These are phyloP conservation scores for Cyanoramphus novaezelandiae DNA, from an alignment of 2,113 vertebrate genomes.

Conservation along the genomic window DNA sequence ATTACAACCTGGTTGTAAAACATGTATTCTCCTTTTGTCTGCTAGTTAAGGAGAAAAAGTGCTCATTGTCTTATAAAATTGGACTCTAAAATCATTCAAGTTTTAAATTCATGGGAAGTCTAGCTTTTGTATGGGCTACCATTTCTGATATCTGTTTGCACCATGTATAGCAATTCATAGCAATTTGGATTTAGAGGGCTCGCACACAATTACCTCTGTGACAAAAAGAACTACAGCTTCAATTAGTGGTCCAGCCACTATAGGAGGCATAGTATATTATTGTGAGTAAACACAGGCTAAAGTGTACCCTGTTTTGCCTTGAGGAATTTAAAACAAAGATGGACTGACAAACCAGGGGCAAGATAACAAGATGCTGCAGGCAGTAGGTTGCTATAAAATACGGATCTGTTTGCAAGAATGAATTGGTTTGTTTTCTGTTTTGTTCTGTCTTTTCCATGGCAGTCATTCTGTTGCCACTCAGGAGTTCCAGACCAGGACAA, in stretches of 20 bases:
- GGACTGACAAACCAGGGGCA: neutral
- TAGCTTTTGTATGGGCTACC: neutral
- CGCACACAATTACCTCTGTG: neutral
- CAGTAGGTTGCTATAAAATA: neutral
- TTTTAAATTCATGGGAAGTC: neutral
- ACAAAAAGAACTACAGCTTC: neutral
- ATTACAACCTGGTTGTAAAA: neutral
- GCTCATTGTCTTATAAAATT: neutral
- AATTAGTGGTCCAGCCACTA: neutral
- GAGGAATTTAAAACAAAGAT: neutral
- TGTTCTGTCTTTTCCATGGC: neutral
- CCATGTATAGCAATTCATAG: neutral
- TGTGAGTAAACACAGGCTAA: neutral
- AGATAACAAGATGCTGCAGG: neutral
- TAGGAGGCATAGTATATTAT: neutral
- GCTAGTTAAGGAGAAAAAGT: neutral
- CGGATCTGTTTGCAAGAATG: neutral
- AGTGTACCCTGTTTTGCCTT: neutral
- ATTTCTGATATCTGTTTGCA: neutral
- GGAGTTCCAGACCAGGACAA: neutral
- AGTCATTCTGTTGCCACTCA: neutral
- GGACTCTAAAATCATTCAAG: neutral
- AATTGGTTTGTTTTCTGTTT: neutral
- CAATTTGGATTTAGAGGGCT: neutral
- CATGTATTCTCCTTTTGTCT: neutral